Conservation (phyloP, 1,140 invertebrate genomes). For the Anagrus nilaparvatae region DNA sequence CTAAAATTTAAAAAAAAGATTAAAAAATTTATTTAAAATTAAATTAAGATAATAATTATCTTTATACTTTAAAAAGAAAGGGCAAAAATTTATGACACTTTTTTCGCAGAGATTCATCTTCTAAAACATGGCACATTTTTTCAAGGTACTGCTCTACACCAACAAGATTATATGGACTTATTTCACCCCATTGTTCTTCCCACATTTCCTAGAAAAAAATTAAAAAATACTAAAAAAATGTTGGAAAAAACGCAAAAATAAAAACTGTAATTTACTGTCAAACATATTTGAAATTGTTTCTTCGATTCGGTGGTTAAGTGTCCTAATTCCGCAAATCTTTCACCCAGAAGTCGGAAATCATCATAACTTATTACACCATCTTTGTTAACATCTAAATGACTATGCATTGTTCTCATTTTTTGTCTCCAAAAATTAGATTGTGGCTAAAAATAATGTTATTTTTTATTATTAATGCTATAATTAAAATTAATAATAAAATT, state of each 20-base stretch:
- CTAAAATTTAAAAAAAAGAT: slow-evolving; percentile 40
- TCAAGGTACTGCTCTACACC: slow-evolving; percentile 69
- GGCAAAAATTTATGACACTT: slow-evolving; percentile 66
- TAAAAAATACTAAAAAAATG: background rate
- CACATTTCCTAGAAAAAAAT: slow-evolving; percentile 53
- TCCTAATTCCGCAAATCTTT: slow-evolving; percentile 62
- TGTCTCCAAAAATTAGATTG: slow-evolving; percentile 76
- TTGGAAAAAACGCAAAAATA: background rate
- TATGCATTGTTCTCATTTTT: slow-evolving; percentile 77
- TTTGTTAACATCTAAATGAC: slow-evolving; percentile 71
- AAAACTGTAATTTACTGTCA: slow-evolving; percentile 45
- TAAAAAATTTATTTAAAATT: slow-evolving; percentile 2
- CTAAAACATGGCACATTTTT: slow-evolving; percentile 70
- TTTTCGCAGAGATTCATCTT: slow-evolving; percentile 59
- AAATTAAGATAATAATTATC: background rate
- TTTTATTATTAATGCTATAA: background rate
- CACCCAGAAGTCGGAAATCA: slow-evolving; percentile 62
- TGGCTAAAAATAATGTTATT: slow-evolving; percentile 47
- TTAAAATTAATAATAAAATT: background rate
- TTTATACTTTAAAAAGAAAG: slow-evolving; percentile 63
- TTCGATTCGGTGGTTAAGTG: slow-evolving; percentile 52
- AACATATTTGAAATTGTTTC: slow-evolving; percentile 53
- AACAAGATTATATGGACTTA: slow-evolving; percentile 68
- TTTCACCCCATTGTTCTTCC: slow-evolving; percentile 74
- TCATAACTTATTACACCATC: slow-evolving; percentile 75